These are phyloP conservation scores for Tiaroga cobitis DNA, from an alignment of 2,797 vertebrate species.

Conservation along the genomic window DNA sequence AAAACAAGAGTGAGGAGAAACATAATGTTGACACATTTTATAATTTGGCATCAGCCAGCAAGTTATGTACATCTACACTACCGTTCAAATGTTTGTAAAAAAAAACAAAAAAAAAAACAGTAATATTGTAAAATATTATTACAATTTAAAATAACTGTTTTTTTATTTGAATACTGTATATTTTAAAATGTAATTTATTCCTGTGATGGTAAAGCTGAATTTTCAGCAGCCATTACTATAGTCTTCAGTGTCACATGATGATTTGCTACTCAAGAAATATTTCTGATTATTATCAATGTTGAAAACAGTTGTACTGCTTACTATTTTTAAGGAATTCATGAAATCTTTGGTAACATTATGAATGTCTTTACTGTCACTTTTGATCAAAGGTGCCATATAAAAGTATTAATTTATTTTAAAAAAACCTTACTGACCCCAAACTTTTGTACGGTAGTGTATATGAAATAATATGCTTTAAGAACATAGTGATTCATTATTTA, in stretches of 20 bases:
- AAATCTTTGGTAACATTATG: background rate
- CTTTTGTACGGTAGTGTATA: background rate
- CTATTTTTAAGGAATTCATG: background rate
- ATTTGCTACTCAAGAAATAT: background rate
- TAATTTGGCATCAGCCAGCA: background rate
- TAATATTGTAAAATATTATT: background rate
- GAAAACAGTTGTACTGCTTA: background rate
- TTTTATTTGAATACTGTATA: background rate
- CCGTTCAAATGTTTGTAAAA: background rate
- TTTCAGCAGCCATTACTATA: background rate
- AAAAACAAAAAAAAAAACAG: background rate
- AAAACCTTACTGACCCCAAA: background rate
- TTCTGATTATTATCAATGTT: background rate
- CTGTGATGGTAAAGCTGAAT: background rate
- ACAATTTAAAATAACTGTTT: background rate
- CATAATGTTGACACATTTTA: background rate
- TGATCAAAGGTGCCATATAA: background rate
- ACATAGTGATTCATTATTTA: background rate
- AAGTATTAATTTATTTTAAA: background rate
- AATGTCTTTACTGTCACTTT: background rate
- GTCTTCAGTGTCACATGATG: background rate
- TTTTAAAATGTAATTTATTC: background rate
- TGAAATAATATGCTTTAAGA: background rate
- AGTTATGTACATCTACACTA: too few species aligned
- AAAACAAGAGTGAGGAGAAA: constrained; percentile 10